Conservation (phyloP, 2,888 invertebrate species). For the Amphipyra tragopoginis region DNA sequence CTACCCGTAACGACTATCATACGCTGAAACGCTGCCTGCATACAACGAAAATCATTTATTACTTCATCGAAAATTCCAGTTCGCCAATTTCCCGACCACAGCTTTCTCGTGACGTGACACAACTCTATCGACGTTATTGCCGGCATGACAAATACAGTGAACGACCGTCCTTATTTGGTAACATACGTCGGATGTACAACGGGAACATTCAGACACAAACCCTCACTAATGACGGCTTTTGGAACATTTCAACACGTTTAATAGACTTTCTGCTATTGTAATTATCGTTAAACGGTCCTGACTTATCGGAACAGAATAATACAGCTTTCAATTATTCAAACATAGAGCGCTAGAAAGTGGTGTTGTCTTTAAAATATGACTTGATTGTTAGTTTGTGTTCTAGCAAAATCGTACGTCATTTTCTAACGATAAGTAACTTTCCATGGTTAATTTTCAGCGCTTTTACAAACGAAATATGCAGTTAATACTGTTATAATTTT, state of each 20-base stretch:
- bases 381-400: slow-evolving; percentile 10
- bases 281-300: slow-evolving; percentile 24
- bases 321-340: slow-evolving; percentile 16
- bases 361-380: slow-evolving; percentile 6
- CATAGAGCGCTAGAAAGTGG: slow-evolving; percentile 6
- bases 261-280: slow-evolving; percentile 40
- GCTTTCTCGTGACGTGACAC: too few relatives aligned
- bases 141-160: background rate
- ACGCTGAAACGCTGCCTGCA: too few relatives aligned
- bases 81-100: too few relatives aligned
- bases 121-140: too few relatives aligned
- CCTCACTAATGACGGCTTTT: slow-evolving; percentile 11
- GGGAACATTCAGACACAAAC: slow-evolving; percentile 1
- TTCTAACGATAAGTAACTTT: background rate
- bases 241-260: slow-evolving; percentile 18
- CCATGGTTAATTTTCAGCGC: background rate
- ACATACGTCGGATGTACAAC: slow-evolving; percentile 1
- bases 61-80: too few relatives aligned
- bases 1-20: too few relatives aligned
- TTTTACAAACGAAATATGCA: background rate
- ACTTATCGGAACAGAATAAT: slow-evolving; percentile 7
- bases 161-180: slow-evolving; percentile 4
- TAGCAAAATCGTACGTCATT: background rate
- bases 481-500: too few relatives aligned
- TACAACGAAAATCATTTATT: too few relatives aligned